phyloP scores from a whole-genome alignment of 2,113 vertebrate genomes.

The Oryzias javanicus region DNA sequence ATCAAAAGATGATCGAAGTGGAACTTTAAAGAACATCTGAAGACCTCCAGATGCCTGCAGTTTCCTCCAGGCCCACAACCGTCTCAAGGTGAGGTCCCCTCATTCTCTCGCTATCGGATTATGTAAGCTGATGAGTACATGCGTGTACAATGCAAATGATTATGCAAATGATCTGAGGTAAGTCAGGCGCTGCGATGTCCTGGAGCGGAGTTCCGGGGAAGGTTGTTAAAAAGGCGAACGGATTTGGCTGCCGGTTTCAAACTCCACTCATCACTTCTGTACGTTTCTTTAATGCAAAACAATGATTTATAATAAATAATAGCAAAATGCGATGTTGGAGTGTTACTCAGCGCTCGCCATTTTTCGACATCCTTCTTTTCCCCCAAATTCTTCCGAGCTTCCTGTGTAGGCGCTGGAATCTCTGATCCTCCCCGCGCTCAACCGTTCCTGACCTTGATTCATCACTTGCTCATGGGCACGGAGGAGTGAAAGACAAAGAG shows the following conservation, averaged over 20 bases:
- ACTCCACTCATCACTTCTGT: too few relatives aligned
- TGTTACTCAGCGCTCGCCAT: not conserved
- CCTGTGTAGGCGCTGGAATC: constrained; percentile 49
- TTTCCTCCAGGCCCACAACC: constrained; percentile 33
- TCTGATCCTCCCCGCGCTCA: constrained; percentile 55
- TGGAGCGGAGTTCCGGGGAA: constrained; percentile 4
- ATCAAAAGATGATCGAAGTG: too few relatives aligned
- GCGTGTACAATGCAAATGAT: constrained; percentile 57
- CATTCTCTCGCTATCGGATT: constrained; percentile 46
- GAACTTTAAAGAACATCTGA: not conserved
- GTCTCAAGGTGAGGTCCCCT: constrained; percentile 17
- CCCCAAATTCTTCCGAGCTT: constrained; percentile 28
- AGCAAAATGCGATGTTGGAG: not conserved
- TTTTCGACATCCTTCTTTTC: constrained; percentile 12
- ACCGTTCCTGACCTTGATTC: constrained; percentile 60
- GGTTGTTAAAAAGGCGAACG: constrained; percentile 1
- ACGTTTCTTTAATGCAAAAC: not conserved
- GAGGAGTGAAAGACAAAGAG: constrained; percentile 38
- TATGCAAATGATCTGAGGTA: constrained; percentile 32
- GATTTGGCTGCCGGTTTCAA: constrained; percentile 6
- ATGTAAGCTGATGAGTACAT: constrained; percentile 28
- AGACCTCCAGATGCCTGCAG: constrained; percentile 53
- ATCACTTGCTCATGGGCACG: constrained; percentile 57
- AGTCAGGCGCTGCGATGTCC: constrained; percentile 16
- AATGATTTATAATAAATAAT: not conserved